Percentiles rank a stretch among this genome's conserved stretches.
Conservation (phyloP, 2,797 vertebrate species). For the Tenualosa ilisha region DNA sequence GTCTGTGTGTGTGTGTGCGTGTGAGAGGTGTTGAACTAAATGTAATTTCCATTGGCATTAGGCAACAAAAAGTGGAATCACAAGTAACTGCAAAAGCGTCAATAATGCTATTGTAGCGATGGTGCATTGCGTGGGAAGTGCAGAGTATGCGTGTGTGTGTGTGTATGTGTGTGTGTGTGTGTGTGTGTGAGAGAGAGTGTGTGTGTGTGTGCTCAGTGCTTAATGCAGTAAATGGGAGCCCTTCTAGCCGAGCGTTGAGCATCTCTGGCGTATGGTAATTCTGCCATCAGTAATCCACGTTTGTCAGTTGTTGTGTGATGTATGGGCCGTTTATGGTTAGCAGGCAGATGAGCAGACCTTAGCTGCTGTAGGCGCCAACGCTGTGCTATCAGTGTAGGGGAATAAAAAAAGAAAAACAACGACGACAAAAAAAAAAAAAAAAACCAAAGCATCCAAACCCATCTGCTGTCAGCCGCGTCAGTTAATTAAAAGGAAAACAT, state of each 20-base stretch:
- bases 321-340: constrained; percentile 41
- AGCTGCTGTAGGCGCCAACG: constrained; percentile 42
- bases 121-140: background rate
- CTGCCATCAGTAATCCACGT: background rate
- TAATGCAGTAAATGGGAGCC: background rate
- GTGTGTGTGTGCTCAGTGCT: background rate
- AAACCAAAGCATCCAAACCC: constrained; percentile 40
- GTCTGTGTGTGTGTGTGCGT: background rate
- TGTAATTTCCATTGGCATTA: background rate
- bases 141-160: too few species aligned
- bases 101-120: background rate
- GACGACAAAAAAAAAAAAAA: background rate
- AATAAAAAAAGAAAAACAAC: background rate
- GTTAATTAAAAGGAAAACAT: constrained; percentile 50
- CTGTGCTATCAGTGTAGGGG: constrained; percentile 24
- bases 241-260: background rate
- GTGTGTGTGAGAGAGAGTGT: too few species aligned
- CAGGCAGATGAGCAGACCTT: constrained; percentile 38
- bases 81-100: background rate
- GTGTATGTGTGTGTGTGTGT: background rate
- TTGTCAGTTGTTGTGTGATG: constrained; percentile 36
- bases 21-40: background rate
- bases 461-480: constrained; percentile 51
- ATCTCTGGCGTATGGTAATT: background rate
- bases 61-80: background rate